Evolutionary conservation across 1,140 invertebrate genomes (phyloP), one percentile per base, ranked within the genome.

Genomic region (Heterodera carotae): DNA sequence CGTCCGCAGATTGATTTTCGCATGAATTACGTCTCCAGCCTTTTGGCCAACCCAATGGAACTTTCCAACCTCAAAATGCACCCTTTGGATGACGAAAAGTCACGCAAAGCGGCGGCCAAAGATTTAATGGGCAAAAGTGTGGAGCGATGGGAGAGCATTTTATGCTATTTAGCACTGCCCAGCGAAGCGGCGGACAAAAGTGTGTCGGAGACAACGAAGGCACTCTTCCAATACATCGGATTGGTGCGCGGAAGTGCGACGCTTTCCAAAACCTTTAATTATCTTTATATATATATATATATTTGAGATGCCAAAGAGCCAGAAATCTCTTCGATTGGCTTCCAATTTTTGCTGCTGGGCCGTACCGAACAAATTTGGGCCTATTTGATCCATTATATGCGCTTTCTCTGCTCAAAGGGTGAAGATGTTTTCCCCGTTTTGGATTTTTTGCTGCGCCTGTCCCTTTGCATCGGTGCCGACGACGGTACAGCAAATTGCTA

Each of bases 291-390:
- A n/a, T n/a, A n/a, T n/a, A 10, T 22, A 5, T 18, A 22, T 4
- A 36, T 75, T 39, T 31, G 8, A 76, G 77, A 39, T 8, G 31
- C 39, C 25, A 66, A 74, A 56, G 34, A 60, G 39, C 53, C 68
- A 27, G 79, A 81, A 76, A 83, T 83, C 59, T 82, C 80, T 39
- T 80, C 81, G 10, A 53, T 64, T 34, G 81, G 81, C n/a, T 81
- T 81, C 64, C 80, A 81, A 43, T 83, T 83, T 62, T 43, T 81
- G 56, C 59, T 82, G n/a, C 29, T 82, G 25, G 76, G 69, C 56
- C 53, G 82, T 43, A 69, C 31, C 36, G 81, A 82, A 69, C 81
- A 82, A 73, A 84, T 82, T 68, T 82, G 81, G 81, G 80, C 81
- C n/a, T 82, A 82, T 75, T 18, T 82, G 27, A 82, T 82, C 59